Conservation (phyloP, 2,888 invertebrate genomes). For the Diarsia dahlii region DNA sequence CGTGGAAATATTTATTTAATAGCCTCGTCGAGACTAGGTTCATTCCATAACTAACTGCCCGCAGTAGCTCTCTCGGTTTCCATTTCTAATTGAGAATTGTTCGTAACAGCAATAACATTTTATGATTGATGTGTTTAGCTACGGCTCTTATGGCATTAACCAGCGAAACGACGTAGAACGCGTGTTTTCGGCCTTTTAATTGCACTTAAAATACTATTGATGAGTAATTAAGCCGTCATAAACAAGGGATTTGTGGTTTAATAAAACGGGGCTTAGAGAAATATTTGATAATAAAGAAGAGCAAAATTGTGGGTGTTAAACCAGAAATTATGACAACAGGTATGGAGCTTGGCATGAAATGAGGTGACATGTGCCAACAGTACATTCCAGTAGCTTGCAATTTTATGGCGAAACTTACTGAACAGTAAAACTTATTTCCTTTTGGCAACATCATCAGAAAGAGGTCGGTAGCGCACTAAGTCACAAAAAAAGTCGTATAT, state of each 20-base stretch:
- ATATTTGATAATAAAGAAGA: conserved; percentile 18
- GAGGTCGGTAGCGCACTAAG: conserved; percentile 51
- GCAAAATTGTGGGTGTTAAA: conserved; percentile 19
- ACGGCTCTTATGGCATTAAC: conserved; percentile 74
- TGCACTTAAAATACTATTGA: conserved; percentile 74
- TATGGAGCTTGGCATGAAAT: conserved; percentile 40
- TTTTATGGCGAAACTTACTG: conserved; percentile 43
- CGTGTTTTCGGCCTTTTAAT: conserved; percentile 78
- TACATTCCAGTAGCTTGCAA: conserved; percentile 44
- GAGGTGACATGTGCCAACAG: conserved; percentile 40
- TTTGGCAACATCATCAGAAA: conserved; percentile 36
- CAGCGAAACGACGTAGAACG: conserved; percentile 76
- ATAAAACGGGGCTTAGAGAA: conserved; percentile 38
- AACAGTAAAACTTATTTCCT: conserved; percentile 32
- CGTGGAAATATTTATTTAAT: conserved; percentile 1
- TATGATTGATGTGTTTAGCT: conserved; percentile 84
- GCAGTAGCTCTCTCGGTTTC: conserved; percentile 56
- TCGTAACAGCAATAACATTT: conserved; percentile 78
- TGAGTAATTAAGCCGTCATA: conserved; percentile 65
- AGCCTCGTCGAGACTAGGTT: conserved; percentile 16
- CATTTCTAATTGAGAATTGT: conserved; percentile 77
- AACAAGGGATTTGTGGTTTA: conserved; percentile 54
- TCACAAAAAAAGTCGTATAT: conserved; percentile 58
- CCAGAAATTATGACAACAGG: conserved; percentile 31
- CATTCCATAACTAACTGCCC: conserved; percentile 24